A percentile compares a stretch with the other conserved stretches of the same genome.
Conservation (phyloP, 2,888 invertebrate species). For the Cephonodes hylas region DNA sequence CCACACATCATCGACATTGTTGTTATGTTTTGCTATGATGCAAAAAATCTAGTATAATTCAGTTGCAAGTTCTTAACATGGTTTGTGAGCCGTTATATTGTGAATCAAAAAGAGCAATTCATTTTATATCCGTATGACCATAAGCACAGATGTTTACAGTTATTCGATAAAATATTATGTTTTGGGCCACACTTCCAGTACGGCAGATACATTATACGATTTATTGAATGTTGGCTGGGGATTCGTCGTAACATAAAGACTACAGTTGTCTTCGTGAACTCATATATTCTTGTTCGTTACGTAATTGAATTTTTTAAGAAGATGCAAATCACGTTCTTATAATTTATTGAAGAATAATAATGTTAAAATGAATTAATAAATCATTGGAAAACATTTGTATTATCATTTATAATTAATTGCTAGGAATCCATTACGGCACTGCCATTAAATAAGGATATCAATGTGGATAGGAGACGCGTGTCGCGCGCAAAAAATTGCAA, state of each 20-base stretch:
- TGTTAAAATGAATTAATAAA: slow-evolving; percentile 1
- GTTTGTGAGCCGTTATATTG: slow-evolving; percentile 38
- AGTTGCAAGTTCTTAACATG: slow-evolving; percentile 39
- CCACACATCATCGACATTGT: slow-evolving; percentile 78
- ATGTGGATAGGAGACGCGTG: slow-evolving; percentile 24
- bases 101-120: slow-evolving; percentile 31
- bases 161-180: slow-evolving; percentile 24
- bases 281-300: slow-evolving; percentile 21
- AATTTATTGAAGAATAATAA: slow-evolving; percentile 7
- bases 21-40: slow-evolving; percentile 75
- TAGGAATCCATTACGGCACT: slow-evolving; percentile 13
- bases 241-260: background rate
- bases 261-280: slow-evolving; percentile 16
- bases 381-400: slow-evolving; percentile 4
- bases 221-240: background rate
- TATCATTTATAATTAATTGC: slow-evolving; percentile 10
- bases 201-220: background rate
- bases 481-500: slow-evolving; percentile 36
- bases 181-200: background rate
- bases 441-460: slow-evolving; percentile 22
- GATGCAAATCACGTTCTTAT: slow-evolving; percentile 1
- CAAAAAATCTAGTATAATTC: slow-evolving; percentile 61
- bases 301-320: slow-evolving; percentile 3
- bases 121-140: slow-evolving; percentile 28
- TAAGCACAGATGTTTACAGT: slow-evolving; percentile 29